These are phyloP conservation scores for Julus scandinavius DNA, from an alignment of 2,888 invertebrate species.

Conservation along the genomic window DNA sequence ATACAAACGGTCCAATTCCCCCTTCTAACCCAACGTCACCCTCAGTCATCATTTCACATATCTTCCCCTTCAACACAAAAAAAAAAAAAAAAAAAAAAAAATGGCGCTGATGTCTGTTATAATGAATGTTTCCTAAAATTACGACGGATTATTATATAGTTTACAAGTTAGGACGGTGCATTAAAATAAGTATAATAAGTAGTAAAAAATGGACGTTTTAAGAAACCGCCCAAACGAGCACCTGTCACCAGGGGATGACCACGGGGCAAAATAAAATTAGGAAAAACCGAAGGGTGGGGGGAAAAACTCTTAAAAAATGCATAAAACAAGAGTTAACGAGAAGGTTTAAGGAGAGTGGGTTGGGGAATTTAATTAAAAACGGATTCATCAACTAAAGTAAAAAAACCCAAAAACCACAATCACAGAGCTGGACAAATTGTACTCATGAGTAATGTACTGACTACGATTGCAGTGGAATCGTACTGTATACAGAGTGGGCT, in stretches of 20 bases:
- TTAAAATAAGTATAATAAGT: background rate
- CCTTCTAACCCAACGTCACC: background rate
- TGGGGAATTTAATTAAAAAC: conserved; percentile 33
- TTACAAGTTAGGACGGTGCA: background rate
- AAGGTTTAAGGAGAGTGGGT: background rate
- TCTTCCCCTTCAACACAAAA: background rate
- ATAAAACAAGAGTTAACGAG: background rate
- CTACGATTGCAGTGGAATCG: no score
- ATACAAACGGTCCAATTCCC: background rate
- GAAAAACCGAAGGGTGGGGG: background rate
- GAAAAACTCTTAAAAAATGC: background rate
- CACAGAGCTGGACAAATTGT: no score
- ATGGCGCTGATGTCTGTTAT: conserved; percentile 33
- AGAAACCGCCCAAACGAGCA: conserved; percentile 7
- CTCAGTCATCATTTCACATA: background rate
- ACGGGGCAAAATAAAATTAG: background rate
- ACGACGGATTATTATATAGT: conserved; percentile 25
- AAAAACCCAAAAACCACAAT: no score
- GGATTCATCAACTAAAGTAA: background rate
- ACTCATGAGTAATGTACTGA: no score
- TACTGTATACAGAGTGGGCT: no score
- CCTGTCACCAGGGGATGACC: background rate
- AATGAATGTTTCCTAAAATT: conserved; percentile 26
- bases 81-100: conserved; percentile 33
- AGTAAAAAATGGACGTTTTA: background rate